Evolutionary conservation across 2,888 invertebrate species (phyloP), one percentile per base, ranked within the genome.

Genomic region (Ectemnius continuus): DNA sequence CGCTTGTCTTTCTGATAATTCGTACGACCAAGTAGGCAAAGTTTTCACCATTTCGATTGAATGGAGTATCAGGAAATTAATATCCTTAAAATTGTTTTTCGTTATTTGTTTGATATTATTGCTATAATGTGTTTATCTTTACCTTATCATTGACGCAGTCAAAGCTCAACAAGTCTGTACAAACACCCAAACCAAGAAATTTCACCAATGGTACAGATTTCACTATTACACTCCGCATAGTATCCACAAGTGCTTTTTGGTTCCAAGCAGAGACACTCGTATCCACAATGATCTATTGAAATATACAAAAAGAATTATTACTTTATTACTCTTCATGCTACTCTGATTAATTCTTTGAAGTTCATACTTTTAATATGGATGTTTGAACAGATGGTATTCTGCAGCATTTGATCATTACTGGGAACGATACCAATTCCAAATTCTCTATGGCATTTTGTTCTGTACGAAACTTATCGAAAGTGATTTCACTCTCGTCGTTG

Each of bases 241-340:
- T 82, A 11, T 73, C 46, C 82, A 85, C 87, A 0, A 90, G 79
- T 46, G 67, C 72, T 23, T 65, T 62, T 47, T 73, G 75, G 65
- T 87, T 73, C 89, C 89, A 90, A 16, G 75, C 73, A 1, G 83
- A 84, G n/a, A 87, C 81, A 20, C 87, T 86, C 46, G 88, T 85
- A 60, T 73, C 82, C 4, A 63, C 61, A 65, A 85, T 82, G 64
- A 87, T 82, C 82, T 85, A 46, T 36, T 2, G 23, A 63, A 28
- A 61, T 5, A 67, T 66, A 76, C 57, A 59, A 20, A 28, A 20
- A 36, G 45, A 64, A 56, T 18, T 1, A 61, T 52, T 23, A 48
- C 45, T 36, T 67, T 13, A 46, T 3, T 23, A 23, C 3, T 23
- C 3, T 23, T 23, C 23, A 23, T 3, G 23, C 3, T 23, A 23